A percentile compares a stretch with the other conserved stretches of the same genome.
These are phyloP conservation scores for Parasteatoda lunata DNA, from an alignment of 2,888 invertebrate species.

Conservation along the genomic window DNA sequence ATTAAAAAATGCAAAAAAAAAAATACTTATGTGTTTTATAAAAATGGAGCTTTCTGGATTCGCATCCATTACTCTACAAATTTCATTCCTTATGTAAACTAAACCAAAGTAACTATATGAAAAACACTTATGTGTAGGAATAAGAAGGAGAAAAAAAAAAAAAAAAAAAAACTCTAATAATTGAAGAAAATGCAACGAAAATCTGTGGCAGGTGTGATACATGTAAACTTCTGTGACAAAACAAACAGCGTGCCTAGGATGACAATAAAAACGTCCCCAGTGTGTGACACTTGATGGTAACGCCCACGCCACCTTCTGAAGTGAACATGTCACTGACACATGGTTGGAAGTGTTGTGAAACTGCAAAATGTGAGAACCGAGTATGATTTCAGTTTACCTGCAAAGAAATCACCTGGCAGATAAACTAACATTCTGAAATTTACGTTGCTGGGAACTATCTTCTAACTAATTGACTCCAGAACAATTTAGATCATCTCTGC, in stretches of 20 bases:
- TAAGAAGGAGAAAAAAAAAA: background rate
- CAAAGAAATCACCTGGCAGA: constrained; percentile 14
- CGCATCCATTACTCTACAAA: too few relatives aligned
- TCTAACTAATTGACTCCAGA: too few relatives aligned
- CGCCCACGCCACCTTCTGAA: constrained; percentile 5
- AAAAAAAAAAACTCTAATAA: constrained; percentile 1
- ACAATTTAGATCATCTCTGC: too few relatives aligned
- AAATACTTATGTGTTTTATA: too few relatives aligned
- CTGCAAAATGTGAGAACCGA: constrained; percentile 10
- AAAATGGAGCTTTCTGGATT: too few relatives aligned
- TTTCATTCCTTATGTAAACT: too few relatives aligned
- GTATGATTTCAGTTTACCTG: constrained; percentile 17
- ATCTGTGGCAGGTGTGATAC: constrained; percentile 26
- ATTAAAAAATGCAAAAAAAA: too few relatives aligned
- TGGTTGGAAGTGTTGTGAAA: constrained; percentile 11
- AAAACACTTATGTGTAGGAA: background rate
- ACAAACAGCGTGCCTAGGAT: constrained; percentile 28
- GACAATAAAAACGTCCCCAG: constrained; percentile 24
- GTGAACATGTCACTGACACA: constrained; percentile 23
- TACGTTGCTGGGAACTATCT: background rate
- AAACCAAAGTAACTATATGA: too few relatives aligned
- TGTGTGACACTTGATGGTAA: constrained; percentile 22
- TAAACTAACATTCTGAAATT: constrained; percentile 11
- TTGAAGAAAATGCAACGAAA: constrained; percentile 5
- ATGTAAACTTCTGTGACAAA: constrained; percentile 33